Conservation (phyloP, 2,113 vertebrate species). For the Aphelocoma coerulescens region DNA sequence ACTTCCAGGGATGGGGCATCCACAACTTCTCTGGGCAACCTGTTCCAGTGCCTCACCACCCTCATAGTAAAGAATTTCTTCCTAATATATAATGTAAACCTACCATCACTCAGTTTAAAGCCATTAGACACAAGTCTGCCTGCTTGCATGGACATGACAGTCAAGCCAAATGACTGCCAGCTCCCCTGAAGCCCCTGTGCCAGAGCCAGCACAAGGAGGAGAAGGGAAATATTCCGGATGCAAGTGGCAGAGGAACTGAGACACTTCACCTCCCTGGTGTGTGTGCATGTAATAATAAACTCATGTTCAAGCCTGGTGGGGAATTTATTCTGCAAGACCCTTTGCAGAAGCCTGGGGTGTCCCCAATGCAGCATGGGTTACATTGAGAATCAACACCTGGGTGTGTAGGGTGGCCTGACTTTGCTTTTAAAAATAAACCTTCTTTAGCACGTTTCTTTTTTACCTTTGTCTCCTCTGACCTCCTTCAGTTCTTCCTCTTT, state of each 20-base stretch:
- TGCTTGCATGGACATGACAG: not conserved
- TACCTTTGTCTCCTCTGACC: not conserved
- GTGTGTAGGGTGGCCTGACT: not conserved
- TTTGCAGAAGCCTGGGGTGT: not conserved
- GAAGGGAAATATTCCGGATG: not conserved
- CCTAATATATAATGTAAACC: not conserved
- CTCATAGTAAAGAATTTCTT: not conserved
- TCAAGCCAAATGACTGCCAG: not conserved
- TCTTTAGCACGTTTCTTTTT: not conserved
- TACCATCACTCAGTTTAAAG: not conserved
- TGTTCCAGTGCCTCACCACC: not conserved
- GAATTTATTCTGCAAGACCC: not conserved
- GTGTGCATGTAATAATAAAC: not conserved
- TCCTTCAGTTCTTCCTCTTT: not conserved
- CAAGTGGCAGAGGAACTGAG: not conserved
- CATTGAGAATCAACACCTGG: not conserved
- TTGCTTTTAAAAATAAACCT: not conserved
- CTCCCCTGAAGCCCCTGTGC: not conserved
- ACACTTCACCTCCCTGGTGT: not conserved
- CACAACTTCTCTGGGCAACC: not conserved
- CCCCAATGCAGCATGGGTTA: not conserved
- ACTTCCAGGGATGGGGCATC: not conserved
- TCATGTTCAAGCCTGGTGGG: not conserved
- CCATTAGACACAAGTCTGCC: not conserved
- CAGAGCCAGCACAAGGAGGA: fast-evolving